Conservation (phyloP, 2,113 vertebrate genomes). For the Forbesichthys agassizii region DNA sequence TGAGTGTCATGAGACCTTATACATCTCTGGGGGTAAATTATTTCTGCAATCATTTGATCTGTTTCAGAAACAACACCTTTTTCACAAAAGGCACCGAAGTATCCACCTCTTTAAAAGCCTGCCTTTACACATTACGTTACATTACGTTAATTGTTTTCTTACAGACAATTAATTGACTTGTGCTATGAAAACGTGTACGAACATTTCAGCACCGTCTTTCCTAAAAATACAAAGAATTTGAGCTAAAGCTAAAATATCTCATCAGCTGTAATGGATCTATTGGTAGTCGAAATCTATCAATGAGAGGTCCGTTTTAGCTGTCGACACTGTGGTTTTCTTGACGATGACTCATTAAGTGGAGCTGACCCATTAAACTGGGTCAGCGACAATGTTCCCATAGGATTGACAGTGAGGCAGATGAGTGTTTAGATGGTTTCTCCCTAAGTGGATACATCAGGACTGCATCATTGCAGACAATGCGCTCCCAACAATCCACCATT, state of each 20-base stretch:
- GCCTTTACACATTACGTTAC: too few species aligned
- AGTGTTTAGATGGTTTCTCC: conserved; percentile 67
- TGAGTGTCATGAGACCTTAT: conserved; percentile 42
- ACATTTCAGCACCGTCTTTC: neutral
- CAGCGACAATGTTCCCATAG: conserved; percentile 53
- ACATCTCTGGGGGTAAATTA: conserved; percentile 46
- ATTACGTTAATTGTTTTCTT: too few species aligned
- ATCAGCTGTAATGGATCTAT: neutral
- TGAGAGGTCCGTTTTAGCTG: conserved; percentile 24
- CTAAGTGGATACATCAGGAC: conserved; percentile 65
- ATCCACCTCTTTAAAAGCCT: conserved; percentile 5
- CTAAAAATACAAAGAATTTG: neutral
- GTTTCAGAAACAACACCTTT: conserved; percentile 29
- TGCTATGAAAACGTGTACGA: too few species aligned
- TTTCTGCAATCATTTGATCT: conserved; percentile 54
- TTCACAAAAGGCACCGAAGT: conserved; percentile 37
- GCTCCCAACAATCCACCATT: conserved; percentile 30
- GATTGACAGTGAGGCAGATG: conserved; percentile 63
- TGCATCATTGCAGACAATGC: conserved; percentile 46
- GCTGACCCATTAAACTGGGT: conserved; percentile 58
- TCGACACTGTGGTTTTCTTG: conserved; percentile 39
- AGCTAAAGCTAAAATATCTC: neutral
- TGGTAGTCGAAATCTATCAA: conserved; percentile 18
- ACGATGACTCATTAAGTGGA: conserved; percentile 67
- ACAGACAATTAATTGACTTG: too few species aligned